Percentiles rank a stretch among this genome's conserved stretches.
phyloP scores from a whole-genome alignment of 2,888 invertebrate genomes.

The Ophraella communa region DNA sequence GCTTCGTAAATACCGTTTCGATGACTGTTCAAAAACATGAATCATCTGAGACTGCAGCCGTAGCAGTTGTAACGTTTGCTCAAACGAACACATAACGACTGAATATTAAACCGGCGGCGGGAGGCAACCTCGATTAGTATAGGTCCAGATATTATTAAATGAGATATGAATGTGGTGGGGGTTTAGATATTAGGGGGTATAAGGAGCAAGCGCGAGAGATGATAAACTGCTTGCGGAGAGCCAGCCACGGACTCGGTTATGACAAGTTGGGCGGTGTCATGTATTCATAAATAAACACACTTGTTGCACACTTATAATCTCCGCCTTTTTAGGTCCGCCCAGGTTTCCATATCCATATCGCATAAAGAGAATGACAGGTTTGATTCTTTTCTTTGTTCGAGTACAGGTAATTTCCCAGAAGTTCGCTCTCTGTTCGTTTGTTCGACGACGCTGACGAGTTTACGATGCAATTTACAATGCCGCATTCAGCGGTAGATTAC shows the following conservation, averaged over 20 bases:
- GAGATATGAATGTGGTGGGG: constrained; percentile 58
- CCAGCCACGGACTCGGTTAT: constrained; percentile 73
- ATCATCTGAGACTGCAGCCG: constrained; percentile 29
- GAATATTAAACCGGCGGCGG: constrained; percentile 36
- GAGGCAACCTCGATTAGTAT: constrained; percentile 51
- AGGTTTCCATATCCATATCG: constrained; percentile 57
- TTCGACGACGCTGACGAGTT: neutral
- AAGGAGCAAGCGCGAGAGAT: constrained; percentile 59
- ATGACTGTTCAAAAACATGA: constrained; percentile 20
- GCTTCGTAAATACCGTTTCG: neutral
- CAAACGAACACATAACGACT: constrained; percentile 43
- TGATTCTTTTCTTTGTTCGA: constrained; percentile 33
- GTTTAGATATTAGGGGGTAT: constrained; percentile 50
- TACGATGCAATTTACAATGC: neutral
- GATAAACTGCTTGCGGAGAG: constrained; percentile 59
- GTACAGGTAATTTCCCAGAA: constrained; percentile 39
- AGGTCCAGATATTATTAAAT: constrained; percentile 63
- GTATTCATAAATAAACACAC: constrained; percentile 75
- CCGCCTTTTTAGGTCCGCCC: constrained; percentile 63
- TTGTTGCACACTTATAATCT: constrained; percentile 68
- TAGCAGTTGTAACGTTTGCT: constrained; percentile 50
- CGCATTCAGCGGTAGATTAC: no score
- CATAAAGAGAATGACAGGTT: constrained; percentile 37
- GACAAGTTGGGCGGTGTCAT: constrained; percentile 72
- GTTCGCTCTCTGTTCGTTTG: constrained; percentile 36